A percentile compares a stretch with the other conserved stretches of the same genome.
Evolutionary conservation across 1,140 invertebrate genomes (phyloP).

Genomic region (Brachionus manjavacas): DNA sequence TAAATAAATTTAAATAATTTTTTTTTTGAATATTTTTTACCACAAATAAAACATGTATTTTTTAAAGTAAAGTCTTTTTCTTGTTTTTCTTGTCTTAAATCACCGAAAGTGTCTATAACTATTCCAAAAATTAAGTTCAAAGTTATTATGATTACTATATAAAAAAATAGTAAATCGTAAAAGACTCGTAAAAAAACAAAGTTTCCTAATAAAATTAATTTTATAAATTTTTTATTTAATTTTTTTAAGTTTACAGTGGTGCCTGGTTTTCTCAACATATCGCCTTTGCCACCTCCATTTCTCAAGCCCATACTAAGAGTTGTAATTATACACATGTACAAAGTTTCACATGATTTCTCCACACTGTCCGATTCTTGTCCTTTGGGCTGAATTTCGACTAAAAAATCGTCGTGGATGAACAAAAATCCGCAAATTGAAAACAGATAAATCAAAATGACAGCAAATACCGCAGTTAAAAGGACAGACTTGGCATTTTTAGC

Average conservation of each 20-base stretch:
- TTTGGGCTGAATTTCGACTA: slow-evolving; percentile 62
- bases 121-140: slow-evolving; percentile 99
- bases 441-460: slow-evolving; percentile 93
- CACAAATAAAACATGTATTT: slow-evolving; percentile 98
- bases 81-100: slow-evolving; percentile 96
- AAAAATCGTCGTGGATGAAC: slow-evolving; percentile 95
- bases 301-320: slow-evolving; percentile 92
- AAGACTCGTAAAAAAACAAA: slow-evolving; percentile 86
- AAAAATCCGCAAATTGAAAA: slow-evolving; percentile 97
- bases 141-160: slow-evolving; percentile 98
- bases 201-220: slow-evolving; percentile 68
- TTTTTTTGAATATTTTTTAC: slow-evolving; percentile 59
- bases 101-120: slow-evolving; percentile 99
- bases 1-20: too few relatives aligned
- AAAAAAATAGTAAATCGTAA: slow-evolving; percentile 97
- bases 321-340: slow-evolving; percentile 98
- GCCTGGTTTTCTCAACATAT: slow-evolving; percentile 86
- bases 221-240: slow-evolving; percentile 47
- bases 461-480: slow-evolving; percentile 88
- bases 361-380: slow-evolving; percentile 61
- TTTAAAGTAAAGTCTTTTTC: slow-evolving; percentile 94
- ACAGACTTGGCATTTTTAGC: slow-evolving; percentile 96
- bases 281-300: slow-evolving; percentile 96
- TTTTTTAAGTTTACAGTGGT: slow-evolving; percentile 67
- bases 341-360: slow-evolving; percentile 87